phyloP scores from a whole-genome alignment of 2,888 invertebrate genomes.

The Stenodera caucasica region DNA sequence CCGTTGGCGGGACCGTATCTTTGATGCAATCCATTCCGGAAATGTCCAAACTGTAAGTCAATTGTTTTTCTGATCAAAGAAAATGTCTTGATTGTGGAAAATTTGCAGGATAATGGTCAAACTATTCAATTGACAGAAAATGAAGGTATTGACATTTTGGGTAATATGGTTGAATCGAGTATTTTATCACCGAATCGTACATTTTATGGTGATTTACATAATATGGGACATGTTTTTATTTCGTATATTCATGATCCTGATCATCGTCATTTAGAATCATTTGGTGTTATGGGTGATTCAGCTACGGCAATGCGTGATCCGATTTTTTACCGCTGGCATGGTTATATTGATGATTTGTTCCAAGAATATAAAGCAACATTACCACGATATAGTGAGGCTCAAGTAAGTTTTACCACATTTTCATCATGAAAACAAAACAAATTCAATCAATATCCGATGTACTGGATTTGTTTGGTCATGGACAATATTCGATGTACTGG shows the following conservation, averaged over 20 bases:
- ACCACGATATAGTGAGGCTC: constrained; percentile 63
- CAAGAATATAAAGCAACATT: constrained; percentile 72
- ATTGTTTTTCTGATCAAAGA: constrained; percentile 63
- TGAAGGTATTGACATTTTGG: constrained; percentile 75
- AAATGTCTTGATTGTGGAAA: constrained; percentile 48
- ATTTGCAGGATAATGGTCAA: constrained; percentile 61
- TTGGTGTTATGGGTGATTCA: constrained; percentile 83
- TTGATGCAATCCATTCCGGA: constrained; percentile 70
- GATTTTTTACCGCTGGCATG: constrained; percentile 84
- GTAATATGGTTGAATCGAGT: constrained; percentile 77
- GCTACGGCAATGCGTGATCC: constrained; percentile 88
- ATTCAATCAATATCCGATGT: neutral
- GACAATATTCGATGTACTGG: neutral
- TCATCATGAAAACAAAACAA: too few species aligned
- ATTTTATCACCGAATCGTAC: constrained; percentile 68
- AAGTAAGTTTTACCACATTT: constrained; percentile 58
- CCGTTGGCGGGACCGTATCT: constrained; percentile 75
- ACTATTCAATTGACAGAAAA: constrained; percentile 64
- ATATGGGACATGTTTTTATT: constrained; percentile 78
- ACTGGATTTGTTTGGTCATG: neutral
- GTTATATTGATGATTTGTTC: constrained; percentile 78
- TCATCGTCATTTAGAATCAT: constrained; percentile 73
- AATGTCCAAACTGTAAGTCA: constrained; percentile 61
- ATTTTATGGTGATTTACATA: constrained; percentile 80
- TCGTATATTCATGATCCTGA: constrained; percentile 81